Conservation (phyloP, 2,888 invertebrate species). For the Hydrotaea cyrtoneurina region DNA sequence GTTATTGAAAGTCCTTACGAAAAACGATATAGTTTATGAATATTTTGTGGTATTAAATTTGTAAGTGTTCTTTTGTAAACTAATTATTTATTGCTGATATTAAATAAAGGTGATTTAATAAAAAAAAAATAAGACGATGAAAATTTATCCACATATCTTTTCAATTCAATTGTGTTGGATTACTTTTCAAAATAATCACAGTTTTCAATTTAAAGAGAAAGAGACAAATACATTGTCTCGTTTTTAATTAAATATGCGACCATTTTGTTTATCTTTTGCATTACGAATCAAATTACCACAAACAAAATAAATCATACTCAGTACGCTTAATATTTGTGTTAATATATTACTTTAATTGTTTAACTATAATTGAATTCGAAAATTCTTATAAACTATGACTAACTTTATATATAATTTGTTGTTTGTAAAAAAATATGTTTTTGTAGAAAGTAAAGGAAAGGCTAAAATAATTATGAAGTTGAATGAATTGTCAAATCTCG, state of each 20-base stretch:
- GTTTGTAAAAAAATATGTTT: background rate
- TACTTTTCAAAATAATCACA: too few relatives aligned
- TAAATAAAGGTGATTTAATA: constrained; percentile 20
- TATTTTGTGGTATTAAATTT: background rate
- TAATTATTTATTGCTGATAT: background rate
- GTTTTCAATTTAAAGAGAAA: background rate
- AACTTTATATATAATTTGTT: constrained; percentile 17
- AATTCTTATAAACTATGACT: background rate
- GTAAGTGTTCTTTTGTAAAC: background rate
- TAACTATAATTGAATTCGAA: constrained; percentile 43
- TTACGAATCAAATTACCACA: too few relatives aligned
- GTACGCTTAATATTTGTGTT: constrained; percentile 10
- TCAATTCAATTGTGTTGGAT: too few relatives aligned
- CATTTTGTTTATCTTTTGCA: background rate
- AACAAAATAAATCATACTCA: constrained; percentile 36
- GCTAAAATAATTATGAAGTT: background rate
- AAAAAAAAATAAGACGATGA: constrained; percentile 28
- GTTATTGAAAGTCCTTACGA: constrained; percentile 22
- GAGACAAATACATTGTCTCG: constrained; percentile 13
- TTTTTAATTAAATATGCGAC: background rate
- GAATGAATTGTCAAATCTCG: constrained; percentile 14
- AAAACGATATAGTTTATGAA: constrained; percentile 11
- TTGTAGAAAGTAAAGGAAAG: background rate
- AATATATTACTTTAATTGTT: constrained; percentile 42
- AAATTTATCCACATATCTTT: background rate